phyloP scores from a whole-genome alignment of 2,888 invertebrate species.

The Diarsia mendica region DNA sequence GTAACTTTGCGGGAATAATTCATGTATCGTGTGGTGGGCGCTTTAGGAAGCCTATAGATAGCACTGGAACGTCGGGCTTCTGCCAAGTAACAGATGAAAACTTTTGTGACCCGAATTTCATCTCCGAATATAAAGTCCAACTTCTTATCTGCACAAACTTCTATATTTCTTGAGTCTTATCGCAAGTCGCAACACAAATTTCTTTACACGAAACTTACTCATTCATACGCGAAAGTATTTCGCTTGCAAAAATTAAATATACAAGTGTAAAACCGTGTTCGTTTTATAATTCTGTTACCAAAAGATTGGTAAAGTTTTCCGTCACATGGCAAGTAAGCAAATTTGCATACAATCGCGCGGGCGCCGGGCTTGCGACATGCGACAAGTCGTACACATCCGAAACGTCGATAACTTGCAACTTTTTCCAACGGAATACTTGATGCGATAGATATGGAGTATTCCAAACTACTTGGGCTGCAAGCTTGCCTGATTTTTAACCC shows the following conservation, averaged over 20 bases:
- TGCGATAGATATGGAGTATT: conserved; percentile 53
- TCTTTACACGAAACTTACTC: conserved; percentile 32
- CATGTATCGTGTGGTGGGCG: conserved; percentile 43
- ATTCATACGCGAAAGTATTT: conserved; percentile 19
- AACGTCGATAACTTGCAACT: conserved; percentile 52
- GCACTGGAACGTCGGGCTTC: conserved; percentile 21
- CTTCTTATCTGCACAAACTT: conserved; percentile 47
- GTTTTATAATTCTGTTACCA: conserved; percentile 47
- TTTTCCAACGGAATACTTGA: conserved; percentile 58
- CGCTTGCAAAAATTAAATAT: conserved; percentile 20
- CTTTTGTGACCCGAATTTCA: conserved; percentile 45
- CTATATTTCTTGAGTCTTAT: conserved; percentile 36
- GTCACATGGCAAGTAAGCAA: conserved; percentile 50
- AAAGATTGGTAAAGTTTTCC: conserved; percentile 56
- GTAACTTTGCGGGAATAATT: conserved; percentile 47
- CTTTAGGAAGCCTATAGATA: conserved; percentile 36
- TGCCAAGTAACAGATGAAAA: conserved; percentile 42
- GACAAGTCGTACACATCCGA: conserved; percentile 47
- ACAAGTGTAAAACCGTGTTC: conserved; percentile 45
- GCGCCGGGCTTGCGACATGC: conserved; percentile 37
- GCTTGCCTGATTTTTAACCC: conserved; percentile 56
- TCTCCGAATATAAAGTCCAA: conserved; percentile 36
- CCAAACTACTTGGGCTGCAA: conserved; percentile 44
- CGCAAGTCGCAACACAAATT: conserved; percentile 27
- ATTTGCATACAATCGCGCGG: conserved; percentile 57